Conservation (phyloP, 2,797 vertebrate genomes). For the Tinamus major region DNA sequence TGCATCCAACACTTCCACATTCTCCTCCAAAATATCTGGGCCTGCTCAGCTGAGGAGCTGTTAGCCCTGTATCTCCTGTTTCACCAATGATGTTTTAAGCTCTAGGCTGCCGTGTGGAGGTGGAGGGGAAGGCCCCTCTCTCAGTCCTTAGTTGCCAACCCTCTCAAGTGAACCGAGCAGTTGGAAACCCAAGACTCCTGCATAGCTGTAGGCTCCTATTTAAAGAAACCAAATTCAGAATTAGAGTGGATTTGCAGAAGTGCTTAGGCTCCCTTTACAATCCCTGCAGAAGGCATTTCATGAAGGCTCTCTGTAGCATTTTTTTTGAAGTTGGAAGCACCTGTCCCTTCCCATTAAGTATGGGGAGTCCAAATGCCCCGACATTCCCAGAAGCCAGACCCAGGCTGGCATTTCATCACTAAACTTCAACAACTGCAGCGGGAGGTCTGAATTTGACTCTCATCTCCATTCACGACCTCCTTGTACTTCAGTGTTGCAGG, state of each 20-base stretch:
- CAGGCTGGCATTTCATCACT: not conserved
- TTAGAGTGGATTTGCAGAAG: not conserved
- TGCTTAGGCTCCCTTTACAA: not conserved
- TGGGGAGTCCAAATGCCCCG: not conserved
- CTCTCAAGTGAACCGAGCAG: not conserved
- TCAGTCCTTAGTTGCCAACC: not conserved
- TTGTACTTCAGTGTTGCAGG: not conserved
- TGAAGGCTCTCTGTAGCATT: fast-evolving
- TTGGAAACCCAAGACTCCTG: not conserved
- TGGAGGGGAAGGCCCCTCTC: not conserved
- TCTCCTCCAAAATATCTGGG: not conserved
- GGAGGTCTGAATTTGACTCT: not conserved
- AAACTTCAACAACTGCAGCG: not conserved
- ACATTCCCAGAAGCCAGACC: not conserved
- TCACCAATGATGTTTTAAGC: not conserved
- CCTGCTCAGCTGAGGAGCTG: not conserved
- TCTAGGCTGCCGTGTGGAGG: not conserved
- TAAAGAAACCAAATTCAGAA: not conserved
- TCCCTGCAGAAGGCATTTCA: not conserved
- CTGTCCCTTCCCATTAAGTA: not conserved
- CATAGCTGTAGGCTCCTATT: not conserved
- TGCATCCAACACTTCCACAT: not conserved
- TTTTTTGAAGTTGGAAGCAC: not conserved
- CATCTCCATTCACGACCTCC: not conserved
- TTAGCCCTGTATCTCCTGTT: not conserved